Base-by-base conservation (phyloP, 2,888 invertebrate species). In the Empis livida region DNA sequence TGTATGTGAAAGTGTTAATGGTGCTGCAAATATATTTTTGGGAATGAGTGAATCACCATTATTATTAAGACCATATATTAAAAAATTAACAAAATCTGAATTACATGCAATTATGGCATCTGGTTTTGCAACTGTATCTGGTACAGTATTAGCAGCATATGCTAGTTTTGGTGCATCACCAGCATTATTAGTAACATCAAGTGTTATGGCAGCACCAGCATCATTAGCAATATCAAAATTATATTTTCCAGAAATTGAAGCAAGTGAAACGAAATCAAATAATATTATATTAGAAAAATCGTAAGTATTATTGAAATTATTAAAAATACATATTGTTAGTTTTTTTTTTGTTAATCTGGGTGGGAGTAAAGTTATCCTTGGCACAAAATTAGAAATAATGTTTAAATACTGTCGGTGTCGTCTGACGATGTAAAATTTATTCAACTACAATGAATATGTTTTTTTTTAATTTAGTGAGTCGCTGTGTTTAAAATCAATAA, bases 121-220 rank as follows among this genome's bases (percentile, higher is more conserved):
- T 0, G 96, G 96, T 5, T 95, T 95, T 68, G 91, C 95, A 0
- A 92, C 94, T 1, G 93, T 96, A 10, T 93, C 95, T 37, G 91
- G 89, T 76, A 84, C 91, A 1, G 91, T 95, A 1, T 71, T 97
- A 59, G 95, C 93, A 0, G 90, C 94, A 0, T 97, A 94, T 65
- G 88, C 95, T 46, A 77, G 77, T 4, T 93, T 90, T 65, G 94
- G 94, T 0, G 92, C 93, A 0, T 78, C 83, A 43, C 82, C 96
- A 0, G 79, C 86, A 1, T 89, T 95, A 66, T 71, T 97, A 37
- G 81, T 97, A 52, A 90, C 94, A 0, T 90, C 96, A 0, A 89
- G 90, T 51, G 84, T 97, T 1, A 95, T 97, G 95, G 90, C 94
- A 0, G 95, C 96, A 0, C 96, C 96, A 0, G 92, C 93, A 0